Conservation (phyloP, 2,888 invertebrate species). For the Polymixis lichenea region DNA sequence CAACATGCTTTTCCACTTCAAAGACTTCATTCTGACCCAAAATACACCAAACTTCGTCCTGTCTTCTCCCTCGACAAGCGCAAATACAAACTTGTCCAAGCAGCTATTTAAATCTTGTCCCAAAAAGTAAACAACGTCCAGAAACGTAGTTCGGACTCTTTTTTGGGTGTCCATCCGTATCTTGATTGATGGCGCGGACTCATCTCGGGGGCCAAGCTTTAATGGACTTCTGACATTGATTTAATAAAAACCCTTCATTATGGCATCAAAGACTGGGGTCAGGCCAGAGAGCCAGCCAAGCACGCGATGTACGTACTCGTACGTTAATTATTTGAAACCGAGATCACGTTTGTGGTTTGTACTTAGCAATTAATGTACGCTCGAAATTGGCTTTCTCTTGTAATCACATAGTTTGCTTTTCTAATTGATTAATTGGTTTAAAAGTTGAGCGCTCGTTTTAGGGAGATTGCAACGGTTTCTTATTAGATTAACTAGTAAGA, state of each 20-base stretch:
- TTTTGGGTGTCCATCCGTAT: conserved; percentile 78
- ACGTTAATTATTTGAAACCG: conserved; percentile 74
- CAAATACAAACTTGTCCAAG: conserved; percentile 61
- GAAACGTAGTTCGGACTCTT: conserved; percentile 68
- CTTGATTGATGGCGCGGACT: conserved; percentile 85
- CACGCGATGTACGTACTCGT: conserved; percentile 57
- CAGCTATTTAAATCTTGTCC: conserved; percentile 72
- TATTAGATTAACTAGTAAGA: conserved; percentile 32
- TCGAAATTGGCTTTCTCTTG: conserved; percentile 72
- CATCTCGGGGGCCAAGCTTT: conserved; percentile 79
- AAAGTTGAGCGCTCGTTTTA: conserved; percentile 44
- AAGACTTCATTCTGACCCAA: conserved; percentile 27
- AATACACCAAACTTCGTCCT: background rate
- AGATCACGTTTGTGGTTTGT: conserved; percentile 67
- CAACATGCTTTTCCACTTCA: conserved; percentile 37
- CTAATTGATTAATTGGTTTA: conserved; percentile 69
- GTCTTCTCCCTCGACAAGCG: conserved; percentile 24
- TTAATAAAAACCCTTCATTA: conserved; percentile 90
- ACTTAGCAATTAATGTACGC: conserved; percentile 72
- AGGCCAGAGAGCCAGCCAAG: conserved; percentile 55
- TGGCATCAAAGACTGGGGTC: conserved; percentile 78
- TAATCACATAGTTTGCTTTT: conserved; percentile 67
- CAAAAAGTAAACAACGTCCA: conserved; percentile 73
- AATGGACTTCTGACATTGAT: conserved; percentile 90
- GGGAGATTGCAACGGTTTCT: conserved; percentile 34